A percentile compares a stretch with the other conserved stretches of the same genome.
Evolutionary conservation across 2,113 vertebrate species (phyloP).

Genomic region (Bujurquina vittata): DNA sequence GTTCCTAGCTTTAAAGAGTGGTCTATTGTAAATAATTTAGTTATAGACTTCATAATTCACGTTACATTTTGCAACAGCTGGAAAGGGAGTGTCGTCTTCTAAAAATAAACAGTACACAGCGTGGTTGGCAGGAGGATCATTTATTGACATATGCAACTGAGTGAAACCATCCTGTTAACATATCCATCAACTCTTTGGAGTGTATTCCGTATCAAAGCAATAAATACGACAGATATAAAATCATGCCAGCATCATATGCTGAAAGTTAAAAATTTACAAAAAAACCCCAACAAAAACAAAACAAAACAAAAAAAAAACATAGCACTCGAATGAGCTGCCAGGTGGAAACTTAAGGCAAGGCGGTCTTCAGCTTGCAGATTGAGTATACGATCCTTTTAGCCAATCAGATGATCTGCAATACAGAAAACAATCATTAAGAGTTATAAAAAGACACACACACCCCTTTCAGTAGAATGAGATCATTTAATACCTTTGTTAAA

Average conservation of each 20-base stretch:
- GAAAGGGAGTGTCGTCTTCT: neutral
- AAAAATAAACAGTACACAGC: conserved; percentile 18
- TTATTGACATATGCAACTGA: conserved; percentile 72
- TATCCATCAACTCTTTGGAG: conserved; percentile 51
- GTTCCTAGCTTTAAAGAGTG: neutral
- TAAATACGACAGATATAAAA: conserved; percentile 80
- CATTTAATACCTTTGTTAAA: conserved; percentile 73
- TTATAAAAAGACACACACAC: accelerated
- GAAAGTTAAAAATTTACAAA: conserved; percentile 61
- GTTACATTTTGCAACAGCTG: neutral
- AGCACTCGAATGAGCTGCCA: conserved; percentile 73
- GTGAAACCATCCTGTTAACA: conserved; percentile 65
- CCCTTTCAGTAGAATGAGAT: neutral
- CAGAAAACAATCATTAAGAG: neutral
- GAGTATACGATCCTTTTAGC: conserved; percentile 65
- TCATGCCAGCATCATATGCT: conserved; percentile 66
- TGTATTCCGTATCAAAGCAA: conserved; percentile 74
- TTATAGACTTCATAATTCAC: neutral
- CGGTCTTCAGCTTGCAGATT: conserved; percentile 62
- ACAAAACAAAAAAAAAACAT: conserved; percentile 30
- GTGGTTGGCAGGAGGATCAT: conserved; percentile 60
- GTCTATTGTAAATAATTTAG: neutral
- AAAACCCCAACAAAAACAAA: neutral
- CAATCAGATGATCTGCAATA: conserved; percentile 70
- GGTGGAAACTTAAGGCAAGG: conserved; percentile 68